A percentile compares a stretch with the other conserved stretches of the same genome.
Conservation (phyloP, 1,140 invertebrate species). For the Carposina sasakii region DNA sequence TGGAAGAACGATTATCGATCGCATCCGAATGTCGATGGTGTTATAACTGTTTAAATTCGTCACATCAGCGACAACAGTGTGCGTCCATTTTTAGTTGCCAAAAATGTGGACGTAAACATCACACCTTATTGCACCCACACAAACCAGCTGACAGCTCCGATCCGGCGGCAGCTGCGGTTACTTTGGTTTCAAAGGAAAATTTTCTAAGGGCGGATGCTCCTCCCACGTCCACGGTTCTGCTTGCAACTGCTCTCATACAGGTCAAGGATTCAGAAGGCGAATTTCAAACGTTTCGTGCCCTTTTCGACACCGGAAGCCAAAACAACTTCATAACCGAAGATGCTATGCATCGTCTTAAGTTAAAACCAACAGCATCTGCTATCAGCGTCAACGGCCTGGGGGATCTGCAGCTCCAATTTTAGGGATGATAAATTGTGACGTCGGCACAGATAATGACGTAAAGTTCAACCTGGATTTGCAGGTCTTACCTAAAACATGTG, state of each 20-base stretch:
- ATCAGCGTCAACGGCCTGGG: constrained; percentile 12
- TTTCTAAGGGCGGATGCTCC: no score
- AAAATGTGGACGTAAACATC: constrained; percentile 20
- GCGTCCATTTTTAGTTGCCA: constrained; percentile 23
- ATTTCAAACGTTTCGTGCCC: constrained; percentile 21
- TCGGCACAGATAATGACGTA: constrained; percentile 9
- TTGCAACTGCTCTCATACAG: constrained; percentile 19
- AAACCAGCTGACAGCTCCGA: constrained; percentile 7
- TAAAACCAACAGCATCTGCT: no score
- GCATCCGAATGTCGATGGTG: constrained; percentile 20
- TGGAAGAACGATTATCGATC: constrained; percentile 23
- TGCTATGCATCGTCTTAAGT: constrained; percentile 14
- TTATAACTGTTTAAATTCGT: constrained; percentile 24
- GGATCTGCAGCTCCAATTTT: constrained; percentile 4
- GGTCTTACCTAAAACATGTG: constrained; percentile 19
- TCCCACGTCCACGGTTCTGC: constrained; percentile 6
- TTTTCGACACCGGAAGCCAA: constrained; percentile 29
- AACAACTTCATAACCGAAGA: constrained; percentile 22
- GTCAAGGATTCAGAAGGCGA: constrained; percentile 18
- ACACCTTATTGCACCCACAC: constrained; percentile 14
- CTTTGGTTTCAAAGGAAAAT: no score
- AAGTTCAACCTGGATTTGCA: constrained; percentile 12
- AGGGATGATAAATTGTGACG: constrained; percentile 4
- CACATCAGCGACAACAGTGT: constrained; percentile 21
- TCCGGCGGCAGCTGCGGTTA: not conserved